Conservation (phyloP, 2,888 invertebrate species). For the Seladonia tumulorum region DNA sequence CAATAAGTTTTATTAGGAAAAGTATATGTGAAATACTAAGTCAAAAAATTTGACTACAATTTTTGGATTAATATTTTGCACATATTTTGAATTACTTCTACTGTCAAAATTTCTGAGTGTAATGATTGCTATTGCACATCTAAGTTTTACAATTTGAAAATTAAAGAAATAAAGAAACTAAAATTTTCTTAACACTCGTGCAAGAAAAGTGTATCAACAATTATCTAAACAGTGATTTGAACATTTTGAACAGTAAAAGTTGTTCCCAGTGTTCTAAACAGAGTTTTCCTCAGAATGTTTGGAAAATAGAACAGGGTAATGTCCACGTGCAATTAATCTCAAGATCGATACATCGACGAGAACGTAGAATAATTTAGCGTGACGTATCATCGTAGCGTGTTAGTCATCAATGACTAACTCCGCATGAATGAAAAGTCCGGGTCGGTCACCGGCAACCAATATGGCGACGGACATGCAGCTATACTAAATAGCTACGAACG, state of each 20-base stretch:
- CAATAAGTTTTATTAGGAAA: not conserved
- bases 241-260: not conserved
- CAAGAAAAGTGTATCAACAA: too few species aligned
- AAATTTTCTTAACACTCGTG: not conserved
- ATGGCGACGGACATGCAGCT: not conserved
- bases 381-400: not conserved
- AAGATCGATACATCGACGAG: not conserved
- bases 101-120: too few species aligned
- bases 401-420: constrained; percentile 20
- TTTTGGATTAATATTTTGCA: too few species aligned
- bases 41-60: too few species aligned
- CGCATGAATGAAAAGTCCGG: constrained; percentile 18
- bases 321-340: not conserved
- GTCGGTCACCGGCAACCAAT: not conserved
- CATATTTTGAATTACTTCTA: too few species aligned
- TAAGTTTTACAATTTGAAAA: too few species aligned
- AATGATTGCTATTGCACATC: too few species aligned
- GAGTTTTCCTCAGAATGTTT: not conserved
- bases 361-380: not conserved
- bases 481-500: not conserved
- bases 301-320: not conserved
- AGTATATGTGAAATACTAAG: too few species aligned
- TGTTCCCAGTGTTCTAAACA: not conserved
- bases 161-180: too few species aligned
- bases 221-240: not conserved